These are phyloP conservation scores for Lepidurus packardi DNA, from an alignment of 1,140 invertebrate genomes.

Conservation along the genomic window DNA sequence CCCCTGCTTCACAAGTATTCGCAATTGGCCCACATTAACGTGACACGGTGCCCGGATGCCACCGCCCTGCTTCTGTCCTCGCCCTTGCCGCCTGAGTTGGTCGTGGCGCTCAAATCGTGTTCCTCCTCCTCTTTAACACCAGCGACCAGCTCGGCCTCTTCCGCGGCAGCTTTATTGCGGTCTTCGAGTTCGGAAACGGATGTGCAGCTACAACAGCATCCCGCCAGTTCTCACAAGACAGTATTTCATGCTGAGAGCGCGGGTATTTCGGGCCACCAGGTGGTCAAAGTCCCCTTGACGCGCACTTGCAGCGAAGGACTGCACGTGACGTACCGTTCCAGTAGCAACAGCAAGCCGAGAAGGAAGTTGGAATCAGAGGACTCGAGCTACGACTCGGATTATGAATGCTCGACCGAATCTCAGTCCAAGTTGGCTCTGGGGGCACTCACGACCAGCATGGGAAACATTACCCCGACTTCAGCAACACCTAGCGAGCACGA, in stretches of 20 bases:
- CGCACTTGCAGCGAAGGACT: constrained; percentile 27
- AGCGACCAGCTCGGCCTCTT: not conserved
- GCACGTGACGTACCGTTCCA: constrained; percentile 11
- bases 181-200: not conserved
- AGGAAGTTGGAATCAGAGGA: constrained; percentile 57
- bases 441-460: constrained; percentile 42
- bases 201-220: not conserved
- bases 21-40: not conserved
- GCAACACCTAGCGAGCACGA: constrained; percentile 49
- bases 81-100: constrained; percentile 33
- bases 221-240: not conserved
- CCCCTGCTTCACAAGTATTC: not conserved
- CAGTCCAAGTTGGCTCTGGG: constrained; percentile 7
- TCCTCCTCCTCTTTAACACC: not conserved
- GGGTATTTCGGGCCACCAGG: not conserved
- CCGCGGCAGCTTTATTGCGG: not conserved
- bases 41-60: constrained; percentile 3
- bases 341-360: constrained; percentile 19
- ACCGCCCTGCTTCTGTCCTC: constrained; percentile 25
- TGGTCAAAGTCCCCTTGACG: constrained; percentile 23
- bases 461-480: constrained; percentile 16
- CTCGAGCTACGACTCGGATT: constrained; percentile 81
- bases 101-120: constrained; percentile 28
- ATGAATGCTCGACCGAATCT: constrained; percentile 55
- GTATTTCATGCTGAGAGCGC: not conserved